Evolutionary conservation across 2,888 invertebrate species (phyloP).

Genomic region (Tricholauxania praeusta): DNA sequence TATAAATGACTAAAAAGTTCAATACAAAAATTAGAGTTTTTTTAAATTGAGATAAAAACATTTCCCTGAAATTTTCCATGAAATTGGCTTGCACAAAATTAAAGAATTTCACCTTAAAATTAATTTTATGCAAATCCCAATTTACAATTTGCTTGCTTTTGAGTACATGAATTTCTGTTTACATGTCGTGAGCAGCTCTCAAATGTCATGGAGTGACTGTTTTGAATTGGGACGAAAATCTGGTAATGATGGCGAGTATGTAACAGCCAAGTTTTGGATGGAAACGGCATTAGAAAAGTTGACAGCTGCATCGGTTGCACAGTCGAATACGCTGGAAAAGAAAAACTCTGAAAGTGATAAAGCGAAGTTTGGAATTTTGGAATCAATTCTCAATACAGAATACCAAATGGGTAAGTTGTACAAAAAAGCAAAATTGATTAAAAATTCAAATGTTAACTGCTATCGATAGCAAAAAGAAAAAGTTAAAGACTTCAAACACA

Average conservation of each 20-base stretch:
- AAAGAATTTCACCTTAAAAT: neutral
- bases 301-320: constrained; percentile 39
- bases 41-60: no score
- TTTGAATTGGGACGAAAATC: constrained; percentile 58
- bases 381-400: constrained; percentile 53
- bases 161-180: neutral
- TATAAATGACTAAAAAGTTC: no score
- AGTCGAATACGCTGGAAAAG: neutral
- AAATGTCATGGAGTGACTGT: constrained; percentile 63
- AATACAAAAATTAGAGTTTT: no score
- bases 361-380: constrained; percentile 52
- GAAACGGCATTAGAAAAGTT: constrained; percentile 57
- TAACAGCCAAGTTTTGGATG: constrained; percentile 60
- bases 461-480: neutral
- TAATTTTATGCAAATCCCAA: neutral
- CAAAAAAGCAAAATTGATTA: neutral
- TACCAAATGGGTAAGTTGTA: constrained; percentile 54
- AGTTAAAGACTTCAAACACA: neutral
- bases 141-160: neutral
- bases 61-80: no score
- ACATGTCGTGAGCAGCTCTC: constrained; percentile 49
- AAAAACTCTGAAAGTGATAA: constrained; percentile 39
- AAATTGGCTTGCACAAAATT: no score
- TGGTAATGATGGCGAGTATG: constrained; percentile 53
- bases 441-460: neutral